Evolutionary conservation across 2,888 invertebrate genomes (phyloP).

Genomic region (Idaea aversata): DNA sequence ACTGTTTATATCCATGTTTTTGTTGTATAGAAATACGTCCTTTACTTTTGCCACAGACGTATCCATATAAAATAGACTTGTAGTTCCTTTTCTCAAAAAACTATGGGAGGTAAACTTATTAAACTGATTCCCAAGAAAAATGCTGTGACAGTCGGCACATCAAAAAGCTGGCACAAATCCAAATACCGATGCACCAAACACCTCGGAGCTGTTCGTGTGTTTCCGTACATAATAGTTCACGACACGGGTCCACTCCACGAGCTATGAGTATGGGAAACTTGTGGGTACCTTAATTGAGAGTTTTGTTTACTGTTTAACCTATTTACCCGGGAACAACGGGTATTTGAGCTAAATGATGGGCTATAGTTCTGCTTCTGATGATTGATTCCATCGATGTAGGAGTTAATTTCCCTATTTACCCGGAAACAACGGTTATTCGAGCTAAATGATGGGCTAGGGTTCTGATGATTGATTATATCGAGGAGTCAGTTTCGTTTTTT

Average conservation of each 20-base stretch:
- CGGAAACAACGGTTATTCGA: too few relatives aligned
- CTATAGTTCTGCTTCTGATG: constrained; percentile 9
- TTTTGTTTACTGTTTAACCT: constrained; percentile 26
- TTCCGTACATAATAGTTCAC: constrained; percentile 52
- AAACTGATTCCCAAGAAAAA: background rate
- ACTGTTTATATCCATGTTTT: too few relatives aligned
- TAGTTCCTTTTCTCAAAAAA: background rate
- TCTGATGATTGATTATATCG: background rate
- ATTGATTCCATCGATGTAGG: background rate
- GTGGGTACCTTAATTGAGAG: constrained; percentile 44
- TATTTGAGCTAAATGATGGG: constrained; percentile 26
- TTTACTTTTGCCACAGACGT: too few relatives aligned
- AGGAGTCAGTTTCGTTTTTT: too few relatives aligned
- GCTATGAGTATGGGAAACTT: constrained; percentile 63
- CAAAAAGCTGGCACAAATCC: background rate
- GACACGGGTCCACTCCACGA: constrained; percentile 45
- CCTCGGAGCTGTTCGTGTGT: constrained; percentile 65
- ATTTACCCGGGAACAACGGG: constrained; percentile 24
- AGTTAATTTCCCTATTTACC: too few relatives aligned
- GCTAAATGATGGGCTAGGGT: too few relatives aligned
- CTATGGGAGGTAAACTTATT: background rate
- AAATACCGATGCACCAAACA: constrained; percentile 12
- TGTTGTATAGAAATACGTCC: too few relatives aligned
- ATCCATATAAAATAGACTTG: background rate
- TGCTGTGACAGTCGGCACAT: background rate